These are phyloP conservation scores for Zophobas atratus DNA, from an alignment of 1,140 invertebrate species.

Conservation along the genomic window DNA sequence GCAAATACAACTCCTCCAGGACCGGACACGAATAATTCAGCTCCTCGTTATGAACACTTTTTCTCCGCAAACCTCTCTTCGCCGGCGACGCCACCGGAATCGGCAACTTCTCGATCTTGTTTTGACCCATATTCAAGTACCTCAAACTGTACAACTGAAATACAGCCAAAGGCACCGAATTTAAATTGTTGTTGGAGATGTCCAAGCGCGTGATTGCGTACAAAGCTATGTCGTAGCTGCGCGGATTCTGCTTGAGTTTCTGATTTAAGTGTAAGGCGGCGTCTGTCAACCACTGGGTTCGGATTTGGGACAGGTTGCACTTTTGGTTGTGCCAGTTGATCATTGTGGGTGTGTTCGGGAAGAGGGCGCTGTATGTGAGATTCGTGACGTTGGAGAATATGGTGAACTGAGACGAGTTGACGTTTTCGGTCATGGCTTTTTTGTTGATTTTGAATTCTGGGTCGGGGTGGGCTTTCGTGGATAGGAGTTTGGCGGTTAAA, in stretches of 20 bases:
- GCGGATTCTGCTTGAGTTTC: constrained; percentile 81
- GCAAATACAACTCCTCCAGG: constrained; percentile 90
- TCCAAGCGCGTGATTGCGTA: constrained; percentile 95
- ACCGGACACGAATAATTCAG: constrained; percentile 78
- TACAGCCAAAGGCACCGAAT: constrained; percentile 83
- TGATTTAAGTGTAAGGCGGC: constrained; percentile 89
- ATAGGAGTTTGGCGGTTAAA: constrained; percentile 82
- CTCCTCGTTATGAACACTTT: constrained; percentile 64
- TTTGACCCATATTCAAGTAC: constrained; percentile 89
- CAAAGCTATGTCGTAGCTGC: constrained; percentile 81
- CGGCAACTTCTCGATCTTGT: constrained; percentile 85
- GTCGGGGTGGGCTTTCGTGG: constrained; percentile 87
- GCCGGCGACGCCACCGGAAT: constrained; percentile 62
- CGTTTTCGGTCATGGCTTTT: constrained; percentile 82
- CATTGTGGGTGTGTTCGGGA: constrained; percentile 91
- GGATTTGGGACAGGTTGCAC: constrained; percentile 78
- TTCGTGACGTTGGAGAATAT: constrained; percentile 75
- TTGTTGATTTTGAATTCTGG: constrained; percentile 92
- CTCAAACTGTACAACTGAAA: constrained; percentile 87
- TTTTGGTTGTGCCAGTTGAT: constrained; percentile 95
- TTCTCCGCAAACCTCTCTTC: constrained; percentile 65
- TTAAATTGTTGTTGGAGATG: constrained; percentile 92
- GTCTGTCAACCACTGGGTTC: constrained; percentile 87
- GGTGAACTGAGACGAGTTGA: constrained; percentile 72
- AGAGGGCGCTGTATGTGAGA: constrained; percentile 85